A percentile compares a stretch with the other conserved stretches of the same genome.
These are phyloP conservation scores for Plagiodera versicolora DNA, from an alignment of 2,888 invertebrate genomes.

Conservation along the genomic window DNA sequence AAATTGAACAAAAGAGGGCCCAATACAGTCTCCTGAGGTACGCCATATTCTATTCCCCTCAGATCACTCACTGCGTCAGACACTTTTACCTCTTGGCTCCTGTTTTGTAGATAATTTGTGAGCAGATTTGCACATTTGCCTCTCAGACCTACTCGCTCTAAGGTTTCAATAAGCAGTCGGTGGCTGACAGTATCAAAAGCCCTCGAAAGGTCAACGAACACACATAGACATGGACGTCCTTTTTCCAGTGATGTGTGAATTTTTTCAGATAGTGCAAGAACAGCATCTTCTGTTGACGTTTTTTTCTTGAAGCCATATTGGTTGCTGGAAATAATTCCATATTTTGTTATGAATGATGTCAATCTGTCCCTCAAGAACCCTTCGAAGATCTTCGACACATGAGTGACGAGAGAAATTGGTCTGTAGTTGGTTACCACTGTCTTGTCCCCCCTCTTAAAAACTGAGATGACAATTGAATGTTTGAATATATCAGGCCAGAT, in stretches of 20 bases:
- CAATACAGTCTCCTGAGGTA: constrained; percentile 6
- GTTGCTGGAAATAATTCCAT: neutral
- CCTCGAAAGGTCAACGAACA: constrained; percentile 4
- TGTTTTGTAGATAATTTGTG: neutral
- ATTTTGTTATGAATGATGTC: neutral
- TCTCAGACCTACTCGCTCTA: neutral
- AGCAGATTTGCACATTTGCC: neutral
- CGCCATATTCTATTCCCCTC: neutral
- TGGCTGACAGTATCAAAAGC: constrained; percentile 13
- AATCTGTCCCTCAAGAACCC: constrained; percentile 16
- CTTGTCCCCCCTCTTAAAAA: constrained; percentile 11
- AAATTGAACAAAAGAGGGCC: neutral
- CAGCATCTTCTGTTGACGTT: neutral
- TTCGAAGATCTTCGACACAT: constrained; percentile 16
- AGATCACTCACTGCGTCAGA: neutral
- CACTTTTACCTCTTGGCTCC: neutral
- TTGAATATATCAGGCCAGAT: constrained; percentile 4
- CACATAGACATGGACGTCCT: no score
- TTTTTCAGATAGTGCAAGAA: neutral
- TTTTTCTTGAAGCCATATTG: constrained; percentile 12
- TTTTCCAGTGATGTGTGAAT: no score
- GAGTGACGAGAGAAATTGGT: constrained; percentile 15
- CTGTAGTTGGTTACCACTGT: constrained; percentile 11
- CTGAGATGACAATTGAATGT: constrained; percentile 5
- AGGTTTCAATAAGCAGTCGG: neutral